Percentiles rank a stretch among this genome's conserved stretches.
Conservation (phyloP, 2,888 invertebrate species). For the Arenicola marina region DNA sequence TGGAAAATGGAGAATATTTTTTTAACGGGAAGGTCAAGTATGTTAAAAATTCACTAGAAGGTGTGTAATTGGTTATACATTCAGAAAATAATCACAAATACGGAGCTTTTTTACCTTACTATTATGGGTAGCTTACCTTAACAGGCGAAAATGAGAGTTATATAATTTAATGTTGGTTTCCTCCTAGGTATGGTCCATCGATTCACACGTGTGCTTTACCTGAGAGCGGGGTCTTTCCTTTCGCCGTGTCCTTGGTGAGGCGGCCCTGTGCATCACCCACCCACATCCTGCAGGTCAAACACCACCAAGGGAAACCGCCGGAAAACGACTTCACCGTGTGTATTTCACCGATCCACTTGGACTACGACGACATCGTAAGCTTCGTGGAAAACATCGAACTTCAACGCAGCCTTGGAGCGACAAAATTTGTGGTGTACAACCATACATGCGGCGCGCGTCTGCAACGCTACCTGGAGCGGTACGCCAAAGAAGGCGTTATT, state of each 20-base stretch:
- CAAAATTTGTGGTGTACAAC: slow-evolving; percentile 32
- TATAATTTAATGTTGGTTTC: background rate
- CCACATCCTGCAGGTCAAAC: slow-evolving; percentile 1
- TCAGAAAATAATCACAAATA: too few species aligned
- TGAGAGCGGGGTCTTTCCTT: background rate
- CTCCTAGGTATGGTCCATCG: slow-evolving; percentile 15
- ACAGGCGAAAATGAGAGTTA: background rate
- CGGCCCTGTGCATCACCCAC: slow-evolving; percentile 3
- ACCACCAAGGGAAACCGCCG: background rate
- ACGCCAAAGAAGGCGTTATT: slow-evolving; percentile 20
- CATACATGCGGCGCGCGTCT: slow-evolving; percentile 18
- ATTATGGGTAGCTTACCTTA: background rate
- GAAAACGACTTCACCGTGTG: slow-evolving; percentile 29
- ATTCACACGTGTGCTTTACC: slow-evolving; percentile 2
- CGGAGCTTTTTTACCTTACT: background rate
- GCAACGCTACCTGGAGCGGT: slow-evolving; percentile 13
- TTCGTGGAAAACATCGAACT: slow-evolving; percentile 32
- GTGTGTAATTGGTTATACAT: too few species aligned
- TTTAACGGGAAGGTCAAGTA: too few species aligned
- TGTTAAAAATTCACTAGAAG: too few species aligned
- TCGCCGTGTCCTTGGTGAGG: slow-evolving; percentile 9
- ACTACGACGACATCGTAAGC: slow-evolving; percentile 20
- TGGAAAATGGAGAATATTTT: too few species aligned
- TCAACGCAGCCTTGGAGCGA: slow-evolving; percentile 33
- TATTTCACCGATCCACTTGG: slow-evolving; percentile 28